Evolutionary conservation across 1,140 invertebrate genomes (phyloP).

Genomic region (Drosophila bifasciata): DNA sequence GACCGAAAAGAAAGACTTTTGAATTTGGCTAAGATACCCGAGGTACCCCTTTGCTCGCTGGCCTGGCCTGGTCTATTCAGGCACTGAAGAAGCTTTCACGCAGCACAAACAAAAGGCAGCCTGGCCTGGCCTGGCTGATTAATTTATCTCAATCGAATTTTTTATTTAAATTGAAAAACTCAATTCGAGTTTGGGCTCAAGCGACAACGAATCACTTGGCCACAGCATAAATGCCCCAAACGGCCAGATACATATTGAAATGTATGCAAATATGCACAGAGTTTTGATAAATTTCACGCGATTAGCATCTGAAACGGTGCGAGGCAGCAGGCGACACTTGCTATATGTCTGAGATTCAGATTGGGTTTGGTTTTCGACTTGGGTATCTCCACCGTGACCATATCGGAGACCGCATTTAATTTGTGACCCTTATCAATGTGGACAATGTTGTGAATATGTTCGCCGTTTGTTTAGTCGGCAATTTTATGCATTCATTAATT

Average conservation of each 20-base stretch:
- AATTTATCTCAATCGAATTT: constrained; percentile 78
- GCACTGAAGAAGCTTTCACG: constrained; percentile 67
- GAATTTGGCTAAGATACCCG: constrained; percentile 58
- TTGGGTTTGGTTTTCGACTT: neutral
- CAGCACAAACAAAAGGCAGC: constrained; percentile 53
- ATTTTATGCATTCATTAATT: constrained; percentile 76
- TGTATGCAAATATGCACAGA: constrained; percentile 61
- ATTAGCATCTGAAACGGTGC: constrained; percentile 73
- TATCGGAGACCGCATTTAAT: constrained; percentile 52
- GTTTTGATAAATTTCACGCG: constrained; percentile 72
- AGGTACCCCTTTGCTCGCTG: constrained; percentile 7
- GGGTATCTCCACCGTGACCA: constrained; percentile 27
- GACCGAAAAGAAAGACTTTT: constrained; percentile 76
- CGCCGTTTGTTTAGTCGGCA: constrained; percentile 47
- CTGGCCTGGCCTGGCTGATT: constrained; percentile 26
- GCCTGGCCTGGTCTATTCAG: constrained; percentile 18
- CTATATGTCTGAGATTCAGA: constrained; percentile 21
- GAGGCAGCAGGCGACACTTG: constrained; percentile 60
- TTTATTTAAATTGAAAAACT: constrained; percentile 78
- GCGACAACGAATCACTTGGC: constrained; percentile 42
- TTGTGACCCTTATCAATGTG: constrained; percentile 73
- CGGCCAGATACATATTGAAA: constrained; percentile 33
- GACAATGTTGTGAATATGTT: constrained; percentile 70
- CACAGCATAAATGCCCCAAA: constrained; percentile 43
- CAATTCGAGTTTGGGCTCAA: constrained; percentile 31